Conservation (phyloP, 2,113 vertebrate genomes). For the Pangasianodon gigas region DNA sequence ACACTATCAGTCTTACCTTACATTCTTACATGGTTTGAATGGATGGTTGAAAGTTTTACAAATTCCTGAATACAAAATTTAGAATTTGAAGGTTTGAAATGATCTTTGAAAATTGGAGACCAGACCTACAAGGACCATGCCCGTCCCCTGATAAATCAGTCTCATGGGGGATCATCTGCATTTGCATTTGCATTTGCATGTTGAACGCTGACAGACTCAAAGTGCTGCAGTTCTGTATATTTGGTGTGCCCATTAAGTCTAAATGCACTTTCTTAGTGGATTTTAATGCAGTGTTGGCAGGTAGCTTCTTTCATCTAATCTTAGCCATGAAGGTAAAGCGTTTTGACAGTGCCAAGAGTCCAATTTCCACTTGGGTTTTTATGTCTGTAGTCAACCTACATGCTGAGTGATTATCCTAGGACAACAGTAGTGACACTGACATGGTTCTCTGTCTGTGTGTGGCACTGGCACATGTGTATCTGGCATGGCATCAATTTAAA, state of each 20-base stretch:
- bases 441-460: background rate
- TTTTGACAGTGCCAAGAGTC: background rate
- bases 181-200: background rate
- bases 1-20: background rate
- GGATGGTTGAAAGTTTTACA: background rate
- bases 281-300: background rate
- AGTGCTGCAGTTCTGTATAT: background rate
- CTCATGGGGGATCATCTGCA: background rate
- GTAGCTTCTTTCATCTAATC: background rate
- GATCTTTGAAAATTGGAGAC: background rate
- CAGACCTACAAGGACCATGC: background rate
- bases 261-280: background rate
- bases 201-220: background rate
- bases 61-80: background rate
- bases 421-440: background rate
- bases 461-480: background rate
- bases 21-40: background rate
- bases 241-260: background rate
- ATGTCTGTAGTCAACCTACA: background rate
- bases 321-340: background rate
- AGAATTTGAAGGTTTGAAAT: background rate
- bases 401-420: background rate
- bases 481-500: background rate
- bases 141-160: background rate
- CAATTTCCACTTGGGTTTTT: background rate